A percentile compares a stretch with the other conserved stretches of the same genome.
Conservation (phyloP, 2,888 invertebrate species). For the Leucoptera coffeella region DNA sequence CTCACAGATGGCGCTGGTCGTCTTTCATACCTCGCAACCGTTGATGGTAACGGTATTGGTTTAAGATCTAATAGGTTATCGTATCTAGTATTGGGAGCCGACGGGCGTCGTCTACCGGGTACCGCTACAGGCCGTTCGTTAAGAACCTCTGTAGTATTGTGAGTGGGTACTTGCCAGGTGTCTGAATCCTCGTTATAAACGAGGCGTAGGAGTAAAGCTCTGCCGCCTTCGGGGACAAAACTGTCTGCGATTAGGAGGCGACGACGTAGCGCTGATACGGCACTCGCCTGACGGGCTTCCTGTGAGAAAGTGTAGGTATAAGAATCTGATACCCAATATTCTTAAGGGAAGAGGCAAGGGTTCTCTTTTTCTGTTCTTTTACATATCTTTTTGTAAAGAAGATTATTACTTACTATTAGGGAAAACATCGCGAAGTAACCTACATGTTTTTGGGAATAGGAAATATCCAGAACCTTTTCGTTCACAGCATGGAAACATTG, state of each 20-base stretch:
- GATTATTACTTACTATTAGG: too few relatives aligned
- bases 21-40: slow-evolving; percentile 63
- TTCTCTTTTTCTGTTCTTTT: too few relatives aligned
- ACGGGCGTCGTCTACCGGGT: slow-evolving; percentile 57
- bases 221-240: slow-evolving; percentile 66
- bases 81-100: slow-evolving; percentile 42
- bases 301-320: too few relatives aligned
- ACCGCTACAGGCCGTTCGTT: slow-evolving; percentile 15
- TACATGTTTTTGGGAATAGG: too few relatives aligned
- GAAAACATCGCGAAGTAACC: too few relatives aligned
- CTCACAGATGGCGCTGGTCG: too few relatives aligned
- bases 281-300: slow-evolving; percentile 58
- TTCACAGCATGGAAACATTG: too few relatives aligned
- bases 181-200: slow-evolving; percentile 28
- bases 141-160: too few relatives aligned
- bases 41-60: slow-evolving; percentile 69
- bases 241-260: slow-evolving; percentile 84
- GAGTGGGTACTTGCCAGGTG: slow-evolving; percentile 20
- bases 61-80: slow-evolving; percentile 72
- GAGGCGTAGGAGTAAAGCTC: slow-evolving; percentile 17
- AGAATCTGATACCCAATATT: too few relatives aligned
- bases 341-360: too few relatives aligned
- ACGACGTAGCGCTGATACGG: slow-evolving; percentile 84
- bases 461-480: too few relatives aligned
- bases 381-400: too few relatives aligned